These are phyloP conservation scores for Arge pagana DNA, from an alignment of 2,888 invertebrate species.

Conservation along the genomic window DNA sequence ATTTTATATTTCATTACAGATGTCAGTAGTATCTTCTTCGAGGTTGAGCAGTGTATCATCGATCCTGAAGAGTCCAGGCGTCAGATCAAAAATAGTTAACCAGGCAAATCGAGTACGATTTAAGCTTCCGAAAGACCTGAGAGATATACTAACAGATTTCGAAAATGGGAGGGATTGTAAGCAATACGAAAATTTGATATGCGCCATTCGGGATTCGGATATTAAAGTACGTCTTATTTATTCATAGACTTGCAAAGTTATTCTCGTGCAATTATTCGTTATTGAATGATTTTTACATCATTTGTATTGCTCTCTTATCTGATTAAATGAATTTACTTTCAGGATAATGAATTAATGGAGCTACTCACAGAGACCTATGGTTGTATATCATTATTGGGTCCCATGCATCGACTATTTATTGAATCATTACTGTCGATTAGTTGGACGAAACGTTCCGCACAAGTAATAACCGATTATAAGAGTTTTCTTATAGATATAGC, in stretches of 20 bases:
- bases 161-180: conserved; percentile 53
- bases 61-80: conserved; percentile 46
- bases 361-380: conserved; percentile 64
- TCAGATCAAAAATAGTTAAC: conserved; percentile 40
- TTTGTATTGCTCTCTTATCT: conserved; percentile 5
- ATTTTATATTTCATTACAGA: no score
- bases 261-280: background rate
- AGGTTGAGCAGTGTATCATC: conserved; percentile 48
- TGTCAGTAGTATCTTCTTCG: conserved; percentile 54
- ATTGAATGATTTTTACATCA: background rate
- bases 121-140: conserved; percentile 60
- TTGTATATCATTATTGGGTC: conserved; percentile 64
- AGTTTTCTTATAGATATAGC: conserved; percentile 70
- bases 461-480: conserved; percentile 64
- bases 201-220: conserved; percentile 60
- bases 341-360: conserved; percentile 65
- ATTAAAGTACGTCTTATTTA: conserved; percentile 48
- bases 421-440: conserved; percentile 65
- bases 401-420: conserved; percentile 64
- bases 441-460: conserved; percentile 62
- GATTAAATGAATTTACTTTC: conserved; percentile 2
- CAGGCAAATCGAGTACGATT: conserved; percentile 55
- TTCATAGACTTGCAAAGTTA: background rate
- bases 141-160: conserved; percentile 58
- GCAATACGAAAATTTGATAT: conserved; percentile 61